Evolutionary conservation across 2,113 vertebrate species (phyloP).

Genomic region (Pycnonotus jocosus): DNA sequence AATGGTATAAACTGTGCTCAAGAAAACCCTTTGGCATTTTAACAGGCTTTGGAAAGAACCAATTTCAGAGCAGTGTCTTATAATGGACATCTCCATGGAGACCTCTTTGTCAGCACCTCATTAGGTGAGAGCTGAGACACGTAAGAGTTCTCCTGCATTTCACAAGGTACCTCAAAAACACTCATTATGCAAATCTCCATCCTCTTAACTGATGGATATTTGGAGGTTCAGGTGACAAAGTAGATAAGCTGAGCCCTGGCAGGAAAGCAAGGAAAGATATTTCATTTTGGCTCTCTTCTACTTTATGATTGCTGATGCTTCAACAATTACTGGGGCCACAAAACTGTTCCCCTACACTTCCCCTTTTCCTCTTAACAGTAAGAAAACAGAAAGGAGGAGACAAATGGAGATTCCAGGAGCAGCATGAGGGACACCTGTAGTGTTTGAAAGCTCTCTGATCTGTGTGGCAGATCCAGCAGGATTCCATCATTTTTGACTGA

Average conservation of each 20-base stretch:
- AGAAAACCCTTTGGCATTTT: conserved; percentile 45
- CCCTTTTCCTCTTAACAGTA: not conserved
- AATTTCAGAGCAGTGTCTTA: not conserved
- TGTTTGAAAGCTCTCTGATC: not conserved
- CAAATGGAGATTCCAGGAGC: not conserved
- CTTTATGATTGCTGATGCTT: not conserved
- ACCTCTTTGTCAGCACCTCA: conserved; percentile 47
- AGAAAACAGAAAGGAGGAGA: not conserved
- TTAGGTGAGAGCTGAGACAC: conserved; percentile 9
- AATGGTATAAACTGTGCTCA: conserved; percentile 4
- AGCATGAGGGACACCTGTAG: not conserved
- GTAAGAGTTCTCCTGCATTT: not conserved
- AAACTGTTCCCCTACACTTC: not conserved
- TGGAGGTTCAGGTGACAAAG: not conserved
- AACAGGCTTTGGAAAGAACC: conserved; percentile 18
- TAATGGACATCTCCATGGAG: conserved; percentile 59
- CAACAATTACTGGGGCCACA: not conserved
- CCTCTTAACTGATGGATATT: not conserved
- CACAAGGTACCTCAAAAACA: conserved; percentile 19
- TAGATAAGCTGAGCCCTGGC: not conserved
- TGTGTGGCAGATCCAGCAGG: not conserved
- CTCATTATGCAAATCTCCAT: conserved; percentile 47
- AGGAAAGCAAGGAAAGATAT: not conserved
- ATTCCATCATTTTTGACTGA: not conserved
- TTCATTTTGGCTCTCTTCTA: not conserved